Percentiles rank a stretch among this genome's conserved stretches.
Evolutionary conservation across 2,113 vertebrate genomes (phyloP).

Genomic region (Amazona guildingii): DNA sequence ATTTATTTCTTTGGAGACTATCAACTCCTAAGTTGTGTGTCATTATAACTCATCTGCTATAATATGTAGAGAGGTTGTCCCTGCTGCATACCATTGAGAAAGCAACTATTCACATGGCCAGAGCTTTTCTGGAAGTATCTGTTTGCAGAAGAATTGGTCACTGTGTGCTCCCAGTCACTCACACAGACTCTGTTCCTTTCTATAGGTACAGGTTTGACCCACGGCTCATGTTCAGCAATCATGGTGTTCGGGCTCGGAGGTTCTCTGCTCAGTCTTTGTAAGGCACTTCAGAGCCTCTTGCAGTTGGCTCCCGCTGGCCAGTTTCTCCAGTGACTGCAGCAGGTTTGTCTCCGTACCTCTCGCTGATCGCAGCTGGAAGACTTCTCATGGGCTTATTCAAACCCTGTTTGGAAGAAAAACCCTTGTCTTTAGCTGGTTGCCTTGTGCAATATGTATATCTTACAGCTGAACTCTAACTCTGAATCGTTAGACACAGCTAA

Average conservation of each 20-base stretch:
- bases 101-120: not conserved
- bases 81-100: not conserved
- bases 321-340: constrained; percentile 64
- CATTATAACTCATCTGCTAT: not conserved
- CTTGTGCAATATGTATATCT: constrained; percentile 67
- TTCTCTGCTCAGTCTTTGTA: constrained; percentile 70
- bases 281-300: not conserved
- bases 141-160: not conserved
- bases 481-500: constrained; percentile 33
- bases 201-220: constrained; percentile 79
- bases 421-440: constrained; percentile 62
- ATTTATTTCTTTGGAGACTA: not conserved
- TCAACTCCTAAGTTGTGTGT: accelerated
- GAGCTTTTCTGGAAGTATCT: not conserved
- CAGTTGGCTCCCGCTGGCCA: not conserved
- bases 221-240: constrained; percentile 79
- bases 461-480: constrained; percentile 69
- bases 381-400: constrained; percentile 53
- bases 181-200: not conserved
- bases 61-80: not conserved
- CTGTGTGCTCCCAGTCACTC: not conserved
- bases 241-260: constrained; percentile 56
- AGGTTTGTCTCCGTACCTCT: constrained; percentile 57
- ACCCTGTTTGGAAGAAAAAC: constrained; percentile 46
- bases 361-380: constrained; percentile 48